Evolutionary conservation across 2,797 vertebrate genomes (phyloP), one percentile per base, ranked within the genome.

Genomic region (Xiphophorus birchmanni): DNA sequence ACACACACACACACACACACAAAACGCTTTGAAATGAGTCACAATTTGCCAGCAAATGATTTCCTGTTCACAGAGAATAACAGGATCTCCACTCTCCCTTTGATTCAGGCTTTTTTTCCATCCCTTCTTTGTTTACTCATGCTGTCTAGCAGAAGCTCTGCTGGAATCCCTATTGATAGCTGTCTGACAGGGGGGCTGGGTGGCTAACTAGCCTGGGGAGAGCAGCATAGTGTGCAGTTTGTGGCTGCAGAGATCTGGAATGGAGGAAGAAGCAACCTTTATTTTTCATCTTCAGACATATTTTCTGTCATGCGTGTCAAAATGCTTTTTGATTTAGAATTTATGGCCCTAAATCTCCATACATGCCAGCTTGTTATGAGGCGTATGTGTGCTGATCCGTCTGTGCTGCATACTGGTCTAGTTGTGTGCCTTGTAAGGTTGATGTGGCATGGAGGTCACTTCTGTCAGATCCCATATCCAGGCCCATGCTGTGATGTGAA

Each of bases 391-490:
- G 44, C 26, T 32, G 79, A 74, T 71, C 4, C 58, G 52, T 75
- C 77, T 77, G 37, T 78, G 78, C 81, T 8, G 73, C 75, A 58
- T 47, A 78, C 50, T 12, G 85, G 76, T 82, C 71, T 77, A 81
- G 88, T 81, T 91, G 91, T 92, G 92, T 86, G 88, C 85, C 78
- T 89, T 71, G 87, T 82, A 93, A 93, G 94, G 93, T 88, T 92
- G 91, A 92, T 95, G 92, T 95, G 89, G 93, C 93, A 92, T 86
- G 88, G 94, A 95, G 93, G 93, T 93, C 93, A 93, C 88, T 93
- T 92, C 93, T 98, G 96, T 98, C 97, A 97, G 93, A 96, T 97
- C 94, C 79, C 88, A 95, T 96, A 92, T 92, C 93, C 94, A 80
- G 80, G 86, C 92, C 82, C 94, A 91, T 93, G 95, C 95, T 95